A percentile compares a stretch with the other conserved stretches of the same genome.
Conservation (phyloP, 2,797 vertebrate species). For the Acanthiza pusilla region DNA sequence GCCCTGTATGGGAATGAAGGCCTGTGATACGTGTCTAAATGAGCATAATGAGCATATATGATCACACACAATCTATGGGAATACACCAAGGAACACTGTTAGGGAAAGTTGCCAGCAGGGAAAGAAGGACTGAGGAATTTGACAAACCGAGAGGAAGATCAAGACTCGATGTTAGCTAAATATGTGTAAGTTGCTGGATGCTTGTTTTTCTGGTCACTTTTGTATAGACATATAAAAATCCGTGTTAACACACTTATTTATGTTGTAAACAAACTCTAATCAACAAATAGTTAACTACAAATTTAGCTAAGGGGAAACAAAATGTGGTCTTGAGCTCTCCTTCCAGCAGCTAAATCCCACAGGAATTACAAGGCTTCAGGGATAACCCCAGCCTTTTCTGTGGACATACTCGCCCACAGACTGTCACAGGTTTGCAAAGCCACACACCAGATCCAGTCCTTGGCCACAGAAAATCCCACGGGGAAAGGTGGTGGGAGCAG, state of each 20-base stretch:
- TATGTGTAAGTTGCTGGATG: not conserved
- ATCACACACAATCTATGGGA: fast-evolving
- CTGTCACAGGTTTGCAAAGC: not conserved
- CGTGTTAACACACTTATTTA: not conserved
- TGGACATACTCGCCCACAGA: not conserved
- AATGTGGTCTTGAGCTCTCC: not conserved
- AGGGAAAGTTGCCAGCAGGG: not conserved
- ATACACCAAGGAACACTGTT: not conserved
- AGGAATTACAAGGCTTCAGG: not conserved
- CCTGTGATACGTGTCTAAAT: not conserved
- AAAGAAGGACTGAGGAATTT: not conserved
- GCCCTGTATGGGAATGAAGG: not conserved
- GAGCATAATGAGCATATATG: not conserved
- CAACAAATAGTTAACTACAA: not conserved
- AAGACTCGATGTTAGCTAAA: not conserved
- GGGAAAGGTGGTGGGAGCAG: not conserved
- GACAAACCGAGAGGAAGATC: not conserved
- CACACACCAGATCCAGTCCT: fast-evolving
- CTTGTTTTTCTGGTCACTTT: not conserved
- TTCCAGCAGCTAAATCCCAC: not conserved
- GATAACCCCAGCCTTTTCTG: not conserved
- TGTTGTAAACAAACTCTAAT: not conserved
- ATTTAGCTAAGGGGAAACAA: not conserved
- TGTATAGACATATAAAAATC: not conserved
- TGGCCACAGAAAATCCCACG: not conserved